phyloP scores from a whole-genome alignment of 2,888 invertebrate genomes.

The Glaucopsyche alexis region DNA sequence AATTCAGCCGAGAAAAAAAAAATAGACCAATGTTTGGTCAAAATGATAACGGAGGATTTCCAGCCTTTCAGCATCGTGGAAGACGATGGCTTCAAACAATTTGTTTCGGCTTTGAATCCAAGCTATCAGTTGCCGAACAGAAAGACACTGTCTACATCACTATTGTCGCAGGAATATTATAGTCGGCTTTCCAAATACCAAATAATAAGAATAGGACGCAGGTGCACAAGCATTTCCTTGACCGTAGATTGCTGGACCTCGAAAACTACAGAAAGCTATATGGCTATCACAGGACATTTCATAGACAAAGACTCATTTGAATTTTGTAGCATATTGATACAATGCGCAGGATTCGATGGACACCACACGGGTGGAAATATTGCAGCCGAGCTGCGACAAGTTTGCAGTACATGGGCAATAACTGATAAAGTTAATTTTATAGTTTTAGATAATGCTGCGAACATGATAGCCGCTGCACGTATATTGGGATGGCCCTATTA shows the following conservation, averaged over 20 bases:
- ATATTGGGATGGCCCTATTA: constrained; percentile 37
- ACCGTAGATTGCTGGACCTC: constrained; percentile 39
- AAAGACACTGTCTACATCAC: constrained; percentile 32
- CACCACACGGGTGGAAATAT: constrained; percentile 34
- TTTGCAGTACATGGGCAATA: constrained; percentile 28
- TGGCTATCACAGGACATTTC: constrained; percentile 38
- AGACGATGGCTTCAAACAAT: constrained; percentile 34
- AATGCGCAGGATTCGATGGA: constrained; percentile 30
- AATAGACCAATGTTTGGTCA: too few species aligned
- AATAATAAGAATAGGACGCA: background rate
- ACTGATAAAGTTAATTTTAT: constrained; percentile 33
- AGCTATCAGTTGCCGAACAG: constrained; percentile 32
- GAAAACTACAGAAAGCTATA: constrained; percentile 32
- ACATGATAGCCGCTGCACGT: constrained; percentile 39
- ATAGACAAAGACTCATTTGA: constrained; percentile 33
- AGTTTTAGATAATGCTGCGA: too few species aligned
- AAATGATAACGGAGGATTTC: too few species aligned
- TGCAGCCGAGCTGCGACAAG: constrained; percentile 9
- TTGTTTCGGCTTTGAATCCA: constrained; percentile 29
- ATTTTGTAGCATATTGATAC: constrained; percentile 8
- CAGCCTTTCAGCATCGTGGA: constrained; percentile 36
- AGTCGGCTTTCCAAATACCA: too few species aligned
- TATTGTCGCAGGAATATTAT: too few species aligned
- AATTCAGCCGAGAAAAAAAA: too few species aligned
- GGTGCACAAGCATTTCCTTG: constrained; percentile 33